Percentiles rank a stretch among this genome's conserved stretches.
These are phyloP conservation scores for Ormyrus thymus DNA, from an alignment of 2,888 invertebrate species.

Conservation along the genomic window DNA sequence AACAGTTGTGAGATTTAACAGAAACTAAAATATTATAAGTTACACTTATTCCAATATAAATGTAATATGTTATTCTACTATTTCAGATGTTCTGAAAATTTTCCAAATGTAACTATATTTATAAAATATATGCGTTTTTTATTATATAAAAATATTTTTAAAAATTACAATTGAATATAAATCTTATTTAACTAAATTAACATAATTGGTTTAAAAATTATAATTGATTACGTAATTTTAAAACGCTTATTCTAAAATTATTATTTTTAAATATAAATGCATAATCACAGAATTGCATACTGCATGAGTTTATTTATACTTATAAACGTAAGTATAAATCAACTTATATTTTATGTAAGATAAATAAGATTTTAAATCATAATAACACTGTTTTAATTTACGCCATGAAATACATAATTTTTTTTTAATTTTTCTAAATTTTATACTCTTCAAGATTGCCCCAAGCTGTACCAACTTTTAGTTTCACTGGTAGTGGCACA, in stretches of 20 bases:
- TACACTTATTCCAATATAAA: constrained; percentile 6
- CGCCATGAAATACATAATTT: neutral
- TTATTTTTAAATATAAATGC: neutral
- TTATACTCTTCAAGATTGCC: constrained; percentile 77
- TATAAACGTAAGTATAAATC: neutral
- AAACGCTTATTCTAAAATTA: too few species aligned
- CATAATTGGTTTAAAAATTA: constrained; percentile 13
- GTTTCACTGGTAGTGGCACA: constrained; percentile 91
- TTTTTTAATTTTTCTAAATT: constrained; percentile 27
- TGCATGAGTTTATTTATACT: neutral
- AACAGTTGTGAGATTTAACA: constrained; percentile 1
- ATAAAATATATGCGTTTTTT: constrained; percentile 18
- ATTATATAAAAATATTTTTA: constrained; percentile 34
- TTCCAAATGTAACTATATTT: constrained; percentile 30
- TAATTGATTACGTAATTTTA: neutral
- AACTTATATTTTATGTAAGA: neutral
- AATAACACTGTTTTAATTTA: neutral
- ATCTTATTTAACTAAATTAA: constrained; percentile 18
- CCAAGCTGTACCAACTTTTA: constrained; percentile 90
- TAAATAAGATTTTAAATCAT: neutral
- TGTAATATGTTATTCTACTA: neutral
- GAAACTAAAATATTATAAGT: constrained; percentile 8
- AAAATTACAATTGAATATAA: constrained; percentile 10
- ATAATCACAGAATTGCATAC: neutral
- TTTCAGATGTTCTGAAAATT: constrained; percentile 8